Percentiles rank a stretch among this genome's conserved stretches.
Evolutionary conservation across 2,797 vertebrate species (phyloP).

Genomic region (Poecilia picta): DNA sequence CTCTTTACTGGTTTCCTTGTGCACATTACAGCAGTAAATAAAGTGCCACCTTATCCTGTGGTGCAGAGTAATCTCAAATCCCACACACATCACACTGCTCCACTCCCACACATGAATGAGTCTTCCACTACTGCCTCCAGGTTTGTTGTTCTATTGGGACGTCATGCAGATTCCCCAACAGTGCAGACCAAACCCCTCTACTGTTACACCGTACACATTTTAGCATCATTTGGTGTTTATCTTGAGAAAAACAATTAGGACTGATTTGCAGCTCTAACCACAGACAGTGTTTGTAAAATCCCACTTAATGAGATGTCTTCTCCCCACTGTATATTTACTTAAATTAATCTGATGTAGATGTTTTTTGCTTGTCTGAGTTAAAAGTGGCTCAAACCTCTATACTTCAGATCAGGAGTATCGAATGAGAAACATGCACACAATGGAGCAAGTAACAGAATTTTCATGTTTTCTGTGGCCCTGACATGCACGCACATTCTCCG

Average conservation of each 20-base stretch:
- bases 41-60: constrained; percentile 6
- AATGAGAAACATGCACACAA: constrained; percentile 64
- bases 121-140: constrained; percentile 20
- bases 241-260: constrained; percentile 48
- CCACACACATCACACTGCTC: constrained; percentile 10
- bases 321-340: constrained; percentile 23
- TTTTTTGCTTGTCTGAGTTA: constrained; percentile 32
- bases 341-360: constrained; percentile 34
- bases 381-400: constrained; percentile 38
- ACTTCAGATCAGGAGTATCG: constrained; percentile 70
- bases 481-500: constrained; percentile 34
- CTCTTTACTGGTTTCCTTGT: constrained; percentile 59
- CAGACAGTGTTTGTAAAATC: constrained; percentile 37
- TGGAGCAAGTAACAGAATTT: constrained; percentile 63
- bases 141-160: constrained; percentile 35
- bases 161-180: constrained; percentile 19
- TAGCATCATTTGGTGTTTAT: constrained; percentile 48
- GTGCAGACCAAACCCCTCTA: constrained; percentile 33
- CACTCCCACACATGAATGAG: constrained; percentile 22
- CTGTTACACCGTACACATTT: constrained; percentile 45
- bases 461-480: constrained; percentile 68
- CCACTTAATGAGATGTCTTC: constrained; percentile 31
- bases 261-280: constrained; percentile 47
- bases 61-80: constrained; percentile 20
- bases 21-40: constrained; percentile 50